Conservation (phyloP, 2,888 invertebrate genomes). For the Epirrhoe tristata region DNA sequence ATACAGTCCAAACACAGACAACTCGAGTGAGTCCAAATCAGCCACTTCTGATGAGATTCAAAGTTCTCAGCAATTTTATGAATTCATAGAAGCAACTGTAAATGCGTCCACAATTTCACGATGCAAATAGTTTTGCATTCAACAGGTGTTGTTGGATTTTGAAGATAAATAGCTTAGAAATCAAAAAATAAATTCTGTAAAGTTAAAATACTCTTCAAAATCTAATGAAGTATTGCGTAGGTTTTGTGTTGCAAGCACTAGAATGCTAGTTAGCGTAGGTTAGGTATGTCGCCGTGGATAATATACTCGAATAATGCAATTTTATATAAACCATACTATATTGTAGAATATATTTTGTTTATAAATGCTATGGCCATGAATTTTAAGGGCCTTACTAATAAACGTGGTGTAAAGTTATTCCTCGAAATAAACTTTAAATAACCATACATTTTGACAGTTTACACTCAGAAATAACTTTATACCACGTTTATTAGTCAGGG, state of each 20-base stretch:
- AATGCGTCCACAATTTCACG: slow-evolving; percentile 22
- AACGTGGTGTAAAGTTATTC: too few species aligned
- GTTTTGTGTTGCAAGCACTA: slow-evolving; percentile 26
- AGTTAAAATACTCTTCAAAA: slow-evolving; percentile 13
- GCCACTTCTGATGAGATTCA: slow-evolving; percentile 15
- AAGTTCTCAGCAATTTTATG: neutral
- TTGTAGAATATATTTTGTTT: slow-evolving; percentile 20
- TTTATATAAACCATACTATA: slow-evolving; percentile 27
- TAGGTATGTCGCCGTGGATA: slow-evolving; percentile 25
- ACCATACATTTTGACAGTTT: too few species aligned
- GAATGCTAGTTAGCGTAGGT: slow-evolving; percentile 35
- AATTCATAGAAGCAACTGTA: slow-evolving; percentile 8
- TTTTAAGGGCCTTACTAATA: too few species aligned
- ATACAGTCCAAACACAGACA: too few species aligned
- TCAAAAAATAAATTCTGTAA: neutral
- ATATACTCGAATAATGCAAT: slow-evolving; percentile 37
- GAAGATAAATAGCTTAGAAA: neutral
- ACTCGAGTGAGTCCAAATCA: too few species aligned
- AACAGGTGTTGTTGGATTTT: slow-evolving; percentile 6
- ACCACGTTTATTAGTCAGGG: too few species aligned
- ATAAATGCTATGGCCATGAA: slow-evolving; percentile 16
- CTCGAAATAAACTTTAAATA: too few species aligned
- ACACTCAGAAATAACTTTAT: too few species aligned
- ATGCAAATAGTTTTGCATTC: slow-evolving; percentile 31
- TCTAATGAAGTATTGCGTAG: slow-evolving; percentile 11